Base-by-base conservation (phyloP, 1,140 invertebrate genomes). In the Cephus cinctus region DNA sequence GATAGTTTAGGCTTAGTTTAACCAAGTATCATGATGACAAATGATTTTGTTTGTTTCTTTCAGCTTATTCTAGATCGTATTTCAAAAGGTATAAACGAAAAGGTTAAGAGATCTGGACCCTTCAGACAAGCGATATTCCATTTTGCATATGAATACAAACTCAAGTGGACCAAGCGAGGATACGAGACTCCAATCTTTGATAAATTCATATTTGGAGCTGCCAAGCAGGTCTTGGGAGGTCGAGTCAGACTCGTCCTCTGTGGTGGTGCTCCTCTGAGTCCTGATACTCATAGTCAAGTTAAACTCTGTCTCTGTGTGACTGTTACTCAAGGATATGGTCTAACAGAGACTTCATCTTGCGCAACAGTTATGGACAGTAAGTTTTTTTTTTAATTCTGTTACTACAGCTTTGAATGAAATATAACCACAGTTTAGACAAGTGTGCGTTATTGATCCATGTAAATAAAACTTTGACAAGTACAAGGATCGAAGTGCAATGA, bases 311-410 rank as follows among this genome's bases (percentile, higher is more conserved):
- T 99, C 16, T 97, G 93, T 69, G 87, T 90, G 32, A 87, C 88
- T 34, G 84, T 98, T 16, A 84, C 92, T 38, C 94, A 96, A 70
- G 97, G 96, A 35, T 99, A 99, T 78, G 97, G 96, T 5, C 83
- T 98, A 23, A 99, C 97, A 1, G 96, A 99, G 82, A 98, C 95
- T 6, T 90, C 89, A 57, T 96, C 94, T 2, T 93, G 89, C 64
- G 93, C 92, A 19, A 90, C 92, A 12, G 88, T 96, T 43, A 90
- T 92, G 83, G 87, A 94, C 69, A 75, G 87, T 87, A 78, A 77
- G 80, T 81, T 12, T 19, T 36, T 16, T 27, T 23, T 43, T 38
- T 39, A 25, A 25, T 43, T 38, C 9, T 40, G 18, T 50, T 22
- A 19, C 30, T 20, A 20, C 6, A 32, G 15, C 21, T n/a, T n/a